Conservation (phyloP, 2,888 invertebrate species). For the Beris morrisii region DNA sequence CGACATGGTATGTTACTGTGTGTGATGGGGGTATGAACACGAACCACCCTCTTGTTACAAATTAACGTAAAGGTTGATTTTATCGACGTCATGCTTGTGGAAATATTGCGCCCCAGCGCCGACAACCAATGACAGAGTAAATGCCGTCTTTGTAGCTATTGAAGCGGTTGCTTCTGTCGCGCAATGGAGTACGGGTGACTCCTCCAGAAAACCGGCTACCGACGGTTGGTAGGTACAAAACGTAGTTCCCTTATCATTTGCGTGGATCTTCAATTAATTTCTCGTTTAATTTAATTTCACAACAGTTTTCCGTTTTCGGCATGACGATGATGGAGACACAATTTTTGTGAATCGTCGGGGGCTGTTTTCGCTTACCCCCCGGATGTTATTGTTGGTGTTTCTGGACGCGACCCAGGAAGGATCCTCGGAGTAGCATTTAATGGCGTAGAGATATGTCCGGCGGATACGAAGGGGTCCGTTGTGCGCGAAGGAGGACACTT, state of each 20-base stretch:
- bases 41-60: conserved; percentile 30
- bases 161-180: not conserved
- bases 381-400: not conserved
- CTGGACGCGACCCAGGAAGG: conserved; percentile 14
- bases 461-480: conserved; percentile 6
- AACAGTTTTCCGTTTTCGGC: conserved; percentile 34
- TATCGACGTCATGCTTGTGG: conserved; percentile 26
- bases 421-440: conserved; percentile 24
- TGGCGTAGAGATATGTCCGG: conserved; percentile 23
- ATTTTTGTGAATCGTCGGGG: conserved; percentile 11
- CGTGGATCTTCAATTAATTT: conserved; percentile 42
- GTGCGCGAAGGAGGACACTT: conserved; percentile 21
- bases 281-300: conserved; percentile 41
- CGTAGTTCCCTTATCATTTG: conserved; percentile 35
- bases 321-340: conserved; percentile 19
- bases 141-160: conserved; percentile 9
- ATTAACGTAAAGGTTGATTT: conserved; percentile 38
- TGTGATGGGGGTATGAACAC: not conserved
- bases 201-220: too few relatives aligned
- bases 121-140: conserved; percentile 20
- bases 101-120: conserved; percentile 2
- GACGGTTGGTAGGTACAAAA: not conserved
- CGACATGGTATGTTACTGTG: not conserved
- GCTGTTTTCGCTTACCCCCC: not conserved
- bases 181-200: not conserved